These are phyloP conservation scores for Onychorhynchus coronatus DNA, from an alignment of 2,113 vertebrate genomes.

Conservation along the genomic window DNA sequence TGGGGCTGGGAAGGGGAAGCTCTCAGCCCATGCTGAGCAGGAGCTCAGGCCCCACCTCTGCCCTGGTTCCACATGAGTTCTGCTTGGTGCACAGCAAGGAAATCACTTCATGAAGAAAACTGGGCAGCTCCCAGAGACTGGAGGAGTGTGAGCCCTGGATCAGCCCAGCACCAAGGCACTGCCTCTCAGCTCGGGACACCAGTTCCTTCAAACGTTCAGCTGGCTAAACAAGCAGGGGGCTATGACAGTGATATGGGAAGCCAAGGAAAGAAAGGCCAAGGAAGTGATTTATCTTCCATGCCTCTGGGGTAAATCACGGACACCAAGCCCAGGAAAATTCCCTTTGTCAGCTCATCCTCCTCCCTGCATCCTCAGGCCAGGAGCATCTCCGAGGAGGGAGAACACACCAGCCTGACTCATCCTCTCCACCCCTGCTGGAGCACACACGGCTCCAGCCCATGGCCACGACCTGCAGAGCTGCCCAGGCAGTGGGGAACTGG, in stretches of 20 bases:
- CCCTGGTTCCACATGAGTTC: neutral
- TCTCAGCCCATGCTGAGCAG: rapidly evolving
- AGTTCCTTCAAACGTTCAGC: neutral
- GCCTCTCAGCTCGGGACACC: neutral
- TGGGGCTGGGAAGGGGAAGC: neutral
- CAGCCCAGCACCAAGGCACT: neutral
- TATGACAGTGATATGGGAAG: neutral
- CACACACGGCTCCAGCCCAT: neutral
- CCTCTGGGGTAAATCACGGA: neutral
- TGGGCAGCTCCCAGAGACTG: neutral
- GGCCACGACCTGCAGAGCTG: rapidly evolving
- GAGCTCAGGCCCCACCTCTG: neutral
- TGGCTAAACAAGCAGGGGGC: neutral
- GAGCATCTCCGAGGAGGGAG: neutral
- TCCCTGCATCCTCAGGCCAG: neutral
- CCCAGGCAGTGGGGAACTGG: neutral
- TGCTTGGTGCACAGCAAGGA: neutral
- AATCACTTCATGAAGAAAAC: neutral
- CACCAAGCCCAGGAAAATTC: neutral
- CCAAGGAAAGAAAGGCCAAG: neutral
- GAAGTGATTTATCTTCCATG: neutral
- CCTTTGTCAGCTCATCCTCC: neutral
- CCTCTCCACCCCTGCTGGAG: neutral
- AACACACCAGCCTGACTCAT: neutral
- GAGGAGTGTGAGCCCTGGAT: neutral